Conservation (phyloP, 2,888 invertebrate genomes). For the Vanessa cardui region DNA sequence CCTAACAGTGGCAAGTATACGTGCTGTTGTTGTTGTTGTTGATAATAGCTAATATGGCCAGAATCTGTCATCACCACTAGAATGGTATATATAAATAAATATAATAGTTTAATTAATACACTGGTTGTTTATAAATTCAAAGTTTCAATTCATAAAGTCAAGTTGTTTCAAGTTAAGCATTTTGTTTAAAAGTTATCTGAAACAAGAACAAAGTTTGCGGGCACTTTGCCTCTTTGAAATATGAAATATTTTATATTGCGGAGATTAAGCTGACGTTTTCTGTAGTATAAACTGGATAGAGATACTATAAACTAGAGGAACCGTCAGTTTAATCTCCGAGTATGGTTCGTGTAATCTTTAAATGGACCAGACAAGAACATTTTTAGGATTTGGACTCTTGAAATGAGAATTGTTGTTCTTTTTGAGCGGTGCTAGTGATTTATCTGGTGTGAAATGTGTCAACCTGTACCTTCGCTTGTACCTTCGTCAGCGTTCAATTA, state of each 20-base stretch:
- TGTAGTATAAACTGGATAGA: too few species aligned
- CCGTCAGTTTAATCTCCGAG: not conserved
- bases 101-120: too few species aligned
- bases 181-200: conserved; percentile 10
- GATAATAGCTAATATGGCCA: too few species aligned
- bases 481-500: too few species aligned
- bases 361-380: conserved; percentile 1
- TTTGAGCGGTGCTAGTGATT: not conserved
- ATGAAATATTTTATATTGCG: conserved; percentile 15
- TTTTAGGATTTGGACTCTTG: not conserved
- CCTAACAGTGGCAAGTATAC: too few species aligned
- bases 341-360: not conserved
- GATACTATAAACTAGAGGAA: not conserved
- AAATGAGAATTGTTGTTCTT: not conserved
- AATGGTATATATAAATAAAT: too few species aligned
- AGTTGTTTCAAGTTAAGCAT: conserved; percentile 7
- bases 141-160: not conserved
- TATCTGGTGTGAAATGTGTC: not conserved
- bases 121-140: too few species aligned
- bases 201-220: conserved; percentile 11
- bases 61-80: too few species aligned
- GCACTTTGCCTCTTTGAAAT: conserved; percentile 15
- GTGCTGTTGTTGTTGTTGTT: too few species aligned
- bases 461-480: too few species aligned
- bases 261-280: conserved; percentile 10